Percentiles rank a stretch among this genome's conserved stretches.
These are phyloP conservation scores for Pseudomugil tenellus DNA, from an alignment of 2,797 vertebrate genomes.

Conservation along the genomic window DNA sequence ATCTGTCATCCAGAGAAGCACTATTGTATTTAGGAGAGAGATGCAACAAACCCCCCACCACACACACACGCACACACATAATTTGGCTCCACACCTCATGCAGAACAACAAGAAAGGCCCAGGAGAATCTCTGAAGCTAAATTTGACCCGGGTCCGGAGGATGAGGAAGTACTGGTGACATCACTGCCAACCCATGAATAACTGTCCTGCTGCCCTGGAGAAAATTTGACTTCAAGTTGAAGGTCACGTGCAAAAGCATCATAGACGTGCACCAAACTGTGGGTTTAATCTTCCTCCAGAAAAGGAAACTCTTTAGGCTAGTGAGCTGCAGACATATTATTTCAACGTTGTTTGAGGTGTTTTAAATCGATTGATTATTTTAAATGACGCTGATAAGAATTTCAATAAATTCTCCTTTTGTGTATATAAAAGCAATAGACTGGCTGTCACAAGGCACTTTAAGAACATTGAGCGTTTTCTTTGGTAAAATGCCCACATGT, in stretches of 20 bases:
- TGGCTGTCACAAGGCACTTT: conserved; percentile 41
- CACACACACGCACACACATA: background rate
- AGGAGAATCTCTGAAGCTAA: conserved; percentile 70
- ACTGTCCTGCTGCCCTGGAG: conserved; percentile 46
- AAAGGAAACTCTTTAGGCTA: conserved; percentile 24
- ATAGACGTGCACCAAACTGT: conserved; percentile 14
- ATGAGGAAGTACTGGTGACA: conserved; percentile 77
- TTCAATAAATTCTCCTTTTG: conserved; percentile 1
- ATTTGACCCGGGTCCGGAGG: conserved; percentile 68
- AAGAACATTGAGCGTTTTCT: conserved; percentile 28
- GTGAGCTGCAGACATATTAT: conserved; percentile 20
- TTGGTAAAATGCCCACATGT: conserved; percentile 44
- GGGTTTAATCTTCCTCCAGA: conserved; percentile 54
- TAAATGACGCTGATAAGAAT: conserved; percentile 32
- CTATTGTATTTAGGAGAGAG: conserved; percentile 70
- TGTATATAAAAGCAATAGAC: conserved; percentile 18
- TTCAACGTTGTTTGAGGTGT: background rate
- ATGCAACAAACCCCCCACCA: conserved; percentile 33
- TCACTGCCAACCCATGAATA: conserved; percentile 67
- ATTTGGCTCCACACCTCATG: conserved; percentile 55
- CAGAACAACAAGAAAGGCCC: conserved; percentile 79
- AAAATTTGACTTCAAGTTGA: conserved; percentile 42
- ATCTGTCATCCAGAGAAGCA: conserved; percentile 81
- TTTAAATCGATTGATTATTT: background rate
- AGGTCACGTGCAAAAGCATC: conserved; percentile 50